A percentile compares a stretch with the other conserved stretches of the same genome.
These are phyloP conservation scores for Tholera decimalis DNA, from an alignment of 2,888 invertebrate genomes.

Conservation along the genomic window DNA sequence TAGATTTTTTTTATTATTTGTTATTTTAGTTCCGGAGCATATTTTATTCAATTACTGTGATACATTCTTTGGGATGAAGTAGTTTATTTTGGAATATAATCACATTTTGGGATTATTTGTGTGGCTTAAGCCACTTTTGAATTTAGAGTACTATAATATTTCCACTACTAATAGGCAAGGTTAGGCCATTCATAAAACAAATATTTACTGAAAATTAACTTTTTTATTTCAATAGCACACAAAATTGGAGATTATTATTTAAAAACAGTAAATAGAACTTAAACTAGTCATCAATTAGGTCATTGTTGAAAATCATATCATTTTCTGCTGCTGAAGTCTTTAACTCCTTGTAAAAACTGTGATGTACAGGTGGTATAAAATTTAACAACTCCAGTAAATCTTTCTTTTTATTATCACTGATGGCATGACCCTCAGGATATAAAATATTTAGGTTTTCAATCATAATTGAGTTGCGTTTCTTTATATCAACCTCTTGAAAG, in stretches of 20 bases:
- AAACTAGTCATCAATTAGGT: neutral
- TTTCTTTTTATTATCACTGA: slow-evolving; percentile 10
- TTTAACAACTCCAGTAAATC: slow-evolving; percentile 1
- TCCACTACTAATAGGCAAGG: neutral
- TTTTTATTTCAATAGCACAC: slow-evolving; percentile 1
- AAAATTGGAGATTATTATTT: slow-evolving; percentile 1
- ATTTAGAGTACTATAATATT: neutral
- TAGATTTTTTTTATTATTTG: neutral
- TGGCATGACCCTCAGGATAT: slow-evolving; percentile 4
- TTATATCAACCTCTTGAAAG: slow-evolving; percentile 14
- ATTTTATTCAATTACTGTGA: slow-evolving; percentile 5
- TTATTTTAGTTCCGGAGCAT: neutral
- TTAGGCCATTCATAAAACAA: slow-evolving; percentile 1
- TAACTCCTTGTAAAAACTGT: slow-evolving; percentile 9
- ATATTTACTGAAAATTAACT: neutral
- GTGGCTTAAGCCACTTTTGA: slow-evolving; percentile 9
- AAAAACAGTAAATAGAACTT: neutral
- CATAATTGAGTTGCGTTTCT: slow-evolving; percentile 12
- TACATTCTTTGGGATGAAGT: slow-evolving; percentile 1
- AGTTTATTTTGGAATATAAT: slow-evolving; percentile 7
- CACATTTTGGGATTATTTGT: neutral
- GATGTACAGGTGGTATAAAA: slow-evolving; percentile 5
- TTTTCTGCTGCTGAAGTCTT: slow-evolving; percentile 3
- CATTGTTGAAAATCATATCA: slow-evolving; percentile 2
- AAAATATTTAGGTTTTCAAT: slow-evolving; percentile 14